A percentile compares a stretch with the other conserved stretches of the same genome.
Evolutionary conservation across 2,888 invertebrate species (phyloP).

Genomic region (Fabriciana adippe): DNA sequence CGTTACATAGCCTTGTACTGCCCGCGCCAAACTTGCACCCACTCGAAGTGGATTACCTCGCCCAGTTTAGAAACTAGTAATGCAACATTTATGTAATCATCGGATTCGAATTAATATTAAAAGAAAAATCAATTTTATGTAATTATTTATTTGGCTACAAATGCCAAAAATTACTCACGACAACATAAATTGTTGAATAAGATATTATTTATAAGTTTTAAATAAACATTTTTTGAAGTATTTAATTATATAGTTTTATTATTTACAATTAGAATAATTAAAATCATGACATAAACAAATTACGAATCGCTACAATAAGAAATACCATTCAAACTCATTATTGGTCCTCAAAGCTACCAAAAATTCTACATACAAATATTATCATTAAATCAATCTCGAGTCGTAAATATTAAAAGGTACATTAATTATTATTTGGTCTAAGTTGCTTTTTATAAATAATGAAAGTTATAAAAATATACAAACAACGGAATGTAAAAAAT

Average conservation of each 20-base stretch:
- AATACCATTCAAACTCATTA: constrained; percentile 74
- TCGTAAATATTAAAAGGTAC: constrained; percentile 74
- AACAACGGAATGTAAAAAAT: constrained; percentile 80
- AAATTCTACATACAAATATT: constrained; percentile 68
- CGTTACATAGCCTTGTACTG: constrained; percentile 96
- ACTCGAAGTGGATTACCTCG: constrained; percentile 93
- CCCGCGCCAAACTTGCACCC: constrained; percentile 93
- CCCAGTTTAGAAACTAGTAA: constrained; percentile 80
- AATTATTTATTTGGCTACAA: constrained; percentile 41
- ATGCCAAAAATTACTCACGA: constrained; percentile 40
- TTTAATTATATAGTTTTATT: constrained; percentile 77
- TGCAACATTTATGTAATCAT: neutral
- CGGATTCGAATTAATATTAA: constrained; percentile 22
- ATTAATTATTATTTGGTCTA: constrained; percentile 83
- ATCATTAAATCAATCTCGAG: constrained; percentile 68
- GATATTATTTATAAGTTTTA: constrained; percentile 43
- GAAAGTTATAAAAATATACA: constrained; percentile 76
- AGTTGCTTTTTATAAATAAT: constrained; percentile 78
- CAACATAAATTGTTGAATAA: constrained; percentile 42
- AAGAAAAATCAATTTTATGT: constrained; percentile 33
- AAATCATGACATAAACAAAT: constrained; percentile 75
- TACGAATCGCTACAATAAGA: constrained; percentile 71
- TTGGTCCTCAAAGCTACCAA: constrained; percentile 81
- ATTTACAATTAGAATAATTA: constrained; percentile 74
- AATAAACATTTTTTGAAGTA: constrained; percentile 57